phyloP scores from a whole-genome alignment of 2,888 invertebrate genomes.

The Melikaiella ostensackeni region DNA sequence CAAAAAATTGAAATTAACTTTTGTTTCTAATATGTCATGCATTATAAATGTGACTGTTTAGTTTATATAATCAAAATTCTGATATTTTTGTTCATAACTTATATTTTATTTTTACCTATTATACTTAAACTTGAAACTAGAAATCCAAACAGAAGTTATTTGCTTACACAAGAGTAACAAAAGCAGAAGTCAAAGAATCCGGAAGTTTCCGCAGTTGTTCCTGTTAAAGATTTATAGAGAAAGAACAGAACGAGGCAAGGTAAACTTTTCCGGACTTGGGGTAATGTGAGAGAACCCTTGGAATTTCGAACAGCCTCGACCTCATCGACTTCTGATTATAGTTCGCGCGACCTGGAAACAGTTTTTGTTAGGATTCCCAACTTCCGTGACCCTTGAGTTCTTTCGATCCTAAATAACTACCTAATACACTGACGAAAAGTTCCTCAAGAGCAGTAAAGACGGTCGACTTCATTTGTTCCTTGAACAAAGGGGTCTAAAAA shows the following conservation, averaged over 20 bases:
- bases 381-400: slow-evolving; percentile 31
- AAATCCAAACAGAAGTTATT: background rate
- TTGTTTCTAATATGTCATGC: no score
- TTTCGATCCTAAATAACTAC: slow-evolving; percentile 22
- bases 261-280: slow-evolving; percentile 35
- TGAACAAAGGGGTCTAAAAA: background rate
- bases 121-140: background rate
- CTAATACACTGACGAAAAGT: slow-evolving; percentile 27
- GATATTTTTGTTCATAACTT: background rate
- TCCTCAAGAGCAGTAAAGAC: slow-evolving; percentile 21
- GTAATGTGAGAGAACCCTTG: slow-evolving; percentile 26
- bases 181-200: background rate
- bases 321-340: slow-evolving; percentile 40
- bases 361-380: slow-evolving; percentile 39
- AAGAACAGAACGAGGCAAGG: background rate
- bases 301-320: slow-evolving; percentile 35
- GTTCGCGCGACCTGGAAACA: slow-evolving; percentile 37
- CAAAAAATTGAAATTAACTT: background rate
- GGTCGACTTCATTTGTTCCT: slow-evolving; percentile 8
- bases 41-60: no score
- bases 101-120: background rate
- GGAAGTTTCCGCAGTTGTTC: slow-evolving; percentile 11
- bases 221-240: slow-evolving; percentile 28
- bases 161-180: slow-evolving; percentile 10
- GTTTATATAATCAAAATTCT: background rate